Base-by-base conservation (phyloP, 1,140 invertebrate species). In the Macrocentrus cingulum region DNA sequence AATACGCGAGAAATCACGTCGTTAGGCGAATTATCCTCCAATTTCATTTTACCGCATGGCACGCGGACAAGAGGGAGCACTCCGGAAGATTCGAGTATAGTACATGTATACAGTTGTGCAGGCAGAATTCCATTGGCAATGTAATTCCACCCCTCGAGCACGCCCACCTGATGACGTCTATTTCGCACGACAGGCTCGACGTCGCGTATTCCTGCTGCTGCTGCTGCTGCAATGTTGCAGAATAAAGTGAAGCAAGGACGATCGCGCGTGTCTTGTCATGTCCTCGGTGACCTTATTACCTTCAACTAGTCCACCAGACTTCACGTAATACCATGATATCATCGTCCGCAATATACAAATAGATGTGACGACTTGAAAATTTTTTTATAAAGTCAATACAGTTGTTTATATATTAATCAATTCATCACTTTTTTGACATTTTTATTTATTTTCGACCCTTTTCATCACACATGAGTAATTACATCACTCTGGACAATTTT, bases 1-100 rank as follows among this genome's bases (percentile, higher is more conserved):
- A 16, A 29, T 19, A 20, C 23, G n/a, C 42, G 55, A 57, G 55
- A 57, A 57, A 57, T 57, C 55, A 57, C 34, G 55, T 50, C 54
- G 45, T 56, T 56, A 49, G 34, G 32, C 39, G 42, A 49, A 57
- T 57, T 57, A 57, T 41, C 46, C 34, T 37, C 55, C 50, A 57
- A 57, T 57, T 57, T 46, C 20, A 39, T 37, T 41, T 57, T 41
- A 11, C 32, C 45, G 22, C 22, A 22, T 48, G 13, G 25, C 15
- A 22, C 32, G 32, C 37, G 48, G 48, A 57, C 55, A 50, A 49
- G 46, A 50, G 45, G 44, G 44, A 29, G 44, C 39, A 37, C 8
- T 39, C 6, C 1, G 6, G 20, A 15, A 2, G 45, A 52, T 15
- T 15, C 19, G 36, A 22, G 50, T 13, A 52, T 22, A 20, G 37